These are phyloP conservation scores for Drosophila neonasuta DNA, from an alignment of 2,888 invertebrate species.

Conservation along the genomic window DNA sequence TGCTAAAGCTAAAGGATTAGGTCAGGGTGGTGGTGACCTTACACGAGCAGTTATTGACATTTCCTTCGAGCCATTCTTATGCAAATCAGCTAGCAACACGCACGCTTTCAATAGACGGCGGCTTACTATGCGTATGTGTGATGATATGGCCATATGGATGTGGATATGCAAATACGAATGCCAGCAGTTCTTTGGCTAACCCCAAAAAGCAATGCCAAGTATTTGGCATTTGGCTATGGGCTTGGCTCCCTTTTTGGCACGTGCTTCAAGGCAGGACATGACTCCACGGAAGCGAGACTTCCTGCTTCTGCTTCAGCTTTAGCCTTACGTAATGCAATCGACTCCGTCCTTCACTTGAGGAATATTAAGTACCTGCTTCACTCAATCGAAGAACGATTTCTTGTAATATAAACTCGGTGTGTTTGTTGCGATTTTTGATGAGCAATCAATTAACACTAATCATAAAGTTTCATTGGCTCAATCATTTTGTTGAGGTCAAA, in stretches of 20 bases:
- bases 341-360: not conserved
- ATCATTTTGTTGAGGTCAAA: too few relatives aligned
- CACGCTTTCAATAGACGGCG: constrained; percentile 60
- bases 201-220: constrained; percentile 32
- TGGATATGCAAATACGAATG: constrained; percentile 58
- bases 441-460: not conserved
- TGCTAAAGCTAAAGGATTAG: constrained; percentile 42
- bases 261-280: constrained; percentile 29
- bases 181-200: constrained; percentile 21
- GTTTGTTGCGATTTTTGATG: too few relatives aligned
- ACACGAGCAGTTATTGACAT: constrained; percentile 52
- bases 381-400: not conserved
- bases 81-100: constrained; percentile 70
- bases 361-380: not conserved
- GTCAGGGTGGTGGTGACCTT: constrained; percentile 32
- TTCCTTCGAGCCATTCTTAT: constrained; percentile 59
- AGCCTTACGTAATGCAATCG: constrained; percentile 56
- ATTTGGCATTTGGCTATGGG: constrained; percentile 52
- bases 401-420: too few relatives aligned
- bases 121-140: constrained; percentile 41
- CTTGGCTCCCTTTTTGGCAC: constrained; percentile 42
- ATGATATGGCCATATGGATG: constrained; percentile 53
- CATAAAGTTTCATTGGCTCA: too few relatives aligned
- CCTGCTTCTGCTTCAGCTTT: constrained; percentile 23
- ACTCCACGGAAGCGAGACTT: constrained; percentile 38